Conservation (phyloP, 2,888 invertebrate genomes). For the Phengaris arion region DNA sequence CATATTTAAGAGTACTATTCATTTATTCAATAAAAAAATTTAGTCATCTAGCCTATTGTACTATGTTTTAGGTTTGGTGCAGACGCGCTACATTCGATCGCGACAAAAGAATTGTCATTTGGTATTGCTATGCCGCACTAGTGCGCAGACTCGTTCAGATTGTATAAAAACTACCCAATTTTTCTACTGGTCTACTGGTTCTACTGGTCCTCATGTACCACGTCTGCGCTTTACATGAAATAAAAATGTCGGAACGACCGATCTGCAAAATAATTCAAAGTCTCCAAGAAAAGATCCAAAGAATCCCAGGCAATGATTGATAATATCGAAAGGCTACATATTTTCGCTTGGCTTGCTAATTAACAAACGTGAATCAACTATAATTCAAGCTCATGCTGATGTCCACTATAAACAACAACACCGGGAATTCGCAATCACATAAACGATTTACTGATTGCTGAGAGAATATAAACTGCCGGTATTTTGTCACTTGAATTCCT, state of each 20-base stretch:
- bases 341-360: background rate
- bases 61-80: too few species aligned
- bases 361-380: background rate
- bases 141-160: too few species aligned
- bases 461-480: background rate
- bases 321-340: conserved; percentile 13
- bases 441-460: background rate
- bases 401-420: background rate
- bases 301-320: conserved; percentile 2
- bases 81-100: too few species aligned
- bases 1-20: too few species aligned
- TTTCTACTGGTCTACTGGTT: too few species aligned
- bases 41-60: too few species aligned
- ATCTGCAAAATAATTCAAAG: background rate
- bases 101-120: too few species aligned
- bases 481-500: conserved; percentile 22
- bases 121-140: too few species aligned
- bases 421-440: background rate
- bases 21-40: too few species aligned
- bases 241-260: background rate
- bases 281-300: background rate
- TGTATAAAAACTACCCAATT: too few species aligned
- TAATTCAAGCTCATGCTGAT: background rate
- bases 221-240: background rate
- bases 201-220: background rate